Conservation (phyloP, 2,888 invertebrate species). For the Sarcophaga caerulescens region DNA sequence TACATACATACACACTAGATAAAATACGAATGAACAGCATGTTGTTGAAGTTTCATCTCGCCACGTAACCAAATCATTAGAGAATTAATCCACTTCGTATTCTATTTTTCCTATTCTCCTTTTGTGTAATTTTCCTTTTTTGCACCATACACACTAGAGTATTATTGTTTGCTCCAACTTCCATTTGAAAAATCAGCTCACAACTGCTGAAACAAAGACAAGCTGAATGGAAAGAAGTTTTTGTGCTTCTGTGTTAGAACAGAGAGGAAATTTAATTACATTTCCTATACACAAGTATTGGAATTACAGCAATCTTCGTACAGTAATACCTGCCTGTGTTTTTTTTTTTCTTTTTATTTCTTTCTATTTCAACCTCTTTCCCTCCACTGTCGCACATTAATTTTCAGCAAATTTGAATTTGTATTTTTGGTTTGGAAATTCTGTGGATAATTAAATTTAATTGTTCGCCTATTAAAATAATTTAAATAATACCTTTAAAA, state of each 20-base stretch:
- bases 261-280: slow-evolving; percentile 39
- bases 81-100: slow-evolving; percentile 15
- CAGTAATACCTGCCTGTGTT: background rate
- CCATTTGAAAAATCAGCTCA: background rate
- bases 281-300: slow-evolving; percentile 18
- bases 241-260: background rate
- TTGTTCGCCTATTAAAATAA: slow-evolving; percentile 63
- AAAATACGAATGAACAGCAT: background rate
- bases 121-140: background rate
- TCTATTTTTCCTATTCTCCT: background rate
- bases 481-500: slow-evolving; percentile 61
- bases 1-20: no score
- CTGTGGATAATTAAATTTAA: slow-evolving; percentile 63
- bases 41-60: slow-evolving; percentile 9
- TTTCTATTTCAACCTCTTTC: background rate
- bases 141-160: no score
- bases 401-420: slow-evolving; percentile 38
- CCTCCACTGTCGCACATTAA: background rate
- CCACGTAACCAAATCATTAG: slow-evolving; percentile 20
- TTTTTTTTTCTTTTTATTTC: background rate
- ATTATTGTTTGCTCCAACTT: background rate
- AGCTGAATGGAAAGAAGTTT: slow-evolving; percentile 3
- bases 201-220: background rate
- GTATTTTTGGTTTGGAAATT: slow-evolving; percentile 41
- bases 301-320: slow-evolving; percentile 12